Base-by-base conservation (phyloP, 2,113 vertebrate genomes). In the Empidonax alnorum region DNA sequence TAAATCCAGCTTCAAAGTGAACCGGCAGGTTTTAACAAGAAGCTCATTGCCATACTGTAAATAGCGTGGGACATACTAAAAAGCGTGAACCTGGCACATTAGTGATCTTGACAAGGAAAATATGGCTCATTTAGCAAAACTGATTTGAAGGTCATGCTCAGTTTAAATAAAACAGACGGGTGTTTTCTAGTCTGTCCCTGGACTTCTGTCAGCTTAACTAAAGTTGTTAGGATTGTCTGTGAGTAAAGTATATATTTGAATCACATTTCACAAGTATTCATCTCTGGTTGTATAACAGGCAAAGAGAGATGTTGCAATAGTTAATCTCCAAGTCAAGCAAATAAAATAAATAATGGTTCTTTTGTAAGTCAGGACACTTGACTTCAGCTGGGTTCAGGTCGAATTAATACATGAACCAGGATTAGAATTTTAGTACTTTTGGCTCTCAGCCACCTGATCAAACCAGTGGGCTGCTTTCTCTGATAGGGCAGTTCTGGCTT, bases 1-100 rank as follows among this genome's bases (percentile, higher is more conserved):
- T 94, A 95, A 95, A 97, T 56, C 62, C 71, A 78, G 49, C 71
- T 95, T 96, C 91, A 93, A 90, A 97, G 93, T 84, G 72, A 96
- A 73, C 71, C 9, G 15, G 30, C 80, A 53, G 81, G 94, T 81
- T 95, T 95, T 91, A 87, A 74, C 90, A 83, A 80, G 93, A 53
- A 93, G 86, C 93, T 87, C 65, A 41, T 86, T 89, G 84, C 78
- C 24, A 0, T 76, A 37, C 88, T 95, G 91, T 92, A 96, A 96
- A 95, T 95, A 97, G 74, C 3, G 5, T 56, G 88, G 87, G 41
- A 37, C 59, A 41, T 41, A 72, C 33, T 94, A 52, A 89, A 94
- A 85, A 63, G 37, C 82, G 55, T 68, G 46, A 84, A 39, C 82
- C 61, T 84, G 82, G 84, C 90, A 95, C 75, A 27, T 80, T 90